These are phyloP conservation scores for Poecilus cupreus DNA, from an alignment of 2,888 invertebrate species.

Conservation along the genomic window DNA sequence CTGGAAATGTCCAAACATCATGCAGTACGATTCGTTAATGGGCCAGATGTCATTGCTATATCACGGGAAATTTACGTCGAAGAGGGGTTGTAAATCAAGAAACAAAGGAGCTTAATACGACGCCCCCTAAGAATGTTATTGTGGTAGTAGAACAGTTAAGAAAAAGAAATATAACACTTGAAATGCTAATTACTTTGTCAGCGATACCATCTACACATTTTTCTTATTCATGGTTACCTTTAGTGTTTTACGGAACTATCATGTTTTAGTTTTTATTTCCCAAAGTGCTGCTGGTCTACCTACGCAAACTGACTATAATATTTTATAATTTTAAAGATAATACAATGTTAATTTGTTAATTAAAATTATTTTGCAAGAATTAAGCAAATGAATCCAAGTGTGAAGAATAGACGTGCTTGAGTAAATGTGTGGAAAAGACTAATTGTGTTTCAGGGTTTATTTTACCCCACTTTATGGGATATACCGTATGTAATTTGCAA, in stretches of 20 bases:
- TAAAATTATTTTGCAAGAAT: no score
- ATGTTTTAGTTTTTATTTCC: not conserved
- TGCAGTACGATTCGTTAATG: not conserved
- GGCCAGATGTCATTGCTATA: not conserved
- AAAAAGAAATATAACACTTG: conserved; percentile 11
- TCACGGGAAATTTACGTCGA: no score
- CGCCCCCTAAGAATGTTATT: not conserved
- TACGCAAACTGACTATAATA: no score
- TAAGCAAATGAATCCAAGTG: no score
- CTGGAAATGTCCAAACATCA: conserved; percentile 32
- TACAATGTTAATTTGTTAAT: no score
- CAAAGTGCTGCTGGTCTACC: no score
- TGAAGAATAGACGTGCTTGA: no score
- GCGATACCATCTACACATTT: conserved; percentile 27
- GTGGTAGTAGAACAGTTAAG: not conserved
- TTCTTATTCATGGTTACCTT: not conserved
- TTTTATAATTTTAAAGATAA: no score
- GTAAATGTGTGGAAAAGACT: no score
- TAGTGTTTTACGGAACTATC: not conserved
- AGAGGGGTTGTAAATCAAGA: not conserved
- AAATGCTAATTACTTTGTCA: conserved; percentile 26
- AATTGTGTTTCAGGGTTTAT: no score
- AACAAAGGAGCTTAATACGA: not conserved
- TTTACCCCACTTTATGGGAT: no score
- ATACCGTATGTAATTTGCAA: no score